Evolutionary conservation across 2,888 invertebrate species (phyloP).

Genomic region (Gymnocheta viridis): DNA sequence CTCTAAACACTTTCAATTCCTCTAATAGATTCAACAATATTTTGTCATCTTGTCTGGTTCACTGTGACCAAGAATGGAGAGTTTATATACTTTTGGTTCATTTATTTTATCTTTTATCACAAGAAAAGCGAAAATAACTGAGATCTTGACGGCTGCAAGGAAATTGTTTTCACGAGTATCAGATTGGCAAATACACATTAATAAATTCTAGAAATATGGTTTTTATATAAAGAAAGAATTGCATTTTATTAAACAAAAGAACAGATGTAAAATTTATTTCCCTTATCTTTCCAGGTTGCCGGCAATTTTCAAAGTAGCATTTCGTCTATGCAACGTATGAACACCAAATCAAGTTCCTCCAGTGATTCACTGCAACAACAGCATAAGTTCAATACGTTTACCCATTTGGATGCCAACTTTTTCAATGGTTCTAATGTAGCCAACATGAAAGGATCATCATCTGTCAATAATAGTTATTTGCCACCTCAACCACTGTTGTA

Average conservation of each 20-base stretch:
- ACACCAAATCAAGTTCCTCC: slow-evolving; percentile 82
- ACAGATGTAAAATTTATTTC: neutral
- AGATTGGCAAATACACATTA: too few species aligned
- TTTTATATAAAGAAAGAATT: neutral
- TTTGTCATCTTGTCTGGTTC: too few species aligned
- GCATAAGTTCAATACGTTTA: slow-evolving; percentile 79
- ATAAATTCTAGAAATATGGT: too few species aligned
- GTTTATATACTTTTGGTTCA: too few species aligned
- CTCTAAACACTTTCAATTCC: too few species aligned
- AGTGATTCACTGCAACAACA: slow-evolving; percentile 81
- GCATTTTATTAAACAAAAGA: too few species aligned
- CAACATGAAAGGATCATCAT: slow-evolving; percentile 58
- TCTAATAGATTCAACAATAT: too few species aligned
- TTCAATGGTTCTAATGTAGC: slow-evolving; percentile 72
- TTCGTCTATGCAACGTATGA: slow-evolving; percentile 74
- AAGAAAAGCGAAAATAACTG: too few species aligned
- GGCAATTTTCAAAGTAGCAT: slow-evolving; percentile 56
- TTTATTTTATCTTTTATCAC: too few species aligned
- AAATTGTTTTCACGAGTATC: too few species aligned
- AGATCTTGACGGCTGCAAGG: too few species aligned
- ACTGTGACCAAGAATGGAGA: too few species aligned
- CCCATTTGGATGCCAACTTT: slow-evolving; percentile 76
- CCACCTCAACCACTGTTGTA: slow-evolving; percentile 77
- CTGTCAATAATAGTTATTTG: slow-evolving; percentile 66
- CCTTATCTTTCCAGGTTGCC: slow-evolving; percentile 4